Evolutionary conservation across 2,888 invertebrate genomes (phyloP), one percentile per base, ranked within the genome.

Genomic region (Volucella zonaria): DNA sequence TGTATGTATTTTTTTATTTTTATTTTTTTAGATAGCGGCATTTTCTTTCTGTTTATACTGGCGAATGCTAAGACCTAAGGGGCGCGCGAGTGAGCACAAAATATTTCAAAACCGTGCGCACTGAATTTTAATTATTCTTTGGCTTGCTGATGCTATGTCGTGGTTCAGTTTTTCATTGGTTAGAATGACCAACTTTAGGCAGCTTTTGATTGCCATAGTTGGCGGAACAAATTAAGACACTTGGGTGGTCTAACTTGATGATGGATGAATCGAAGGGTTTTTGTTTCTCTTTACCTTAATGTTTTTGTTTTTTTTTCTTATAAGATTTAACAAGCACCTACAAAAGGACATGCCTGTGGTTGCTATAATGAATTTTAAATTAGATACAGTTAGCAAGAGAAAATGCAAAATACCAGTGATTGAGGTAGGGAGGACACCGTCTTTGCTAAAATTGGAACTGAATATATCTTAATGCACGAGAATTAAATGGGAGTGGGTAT

Each of bases 181-280:
- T 80, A 45, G 51, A 76, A 76, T 64, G 71, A 61, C 62, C 70
- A 81, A 68, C 76, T 76, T 85, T 71, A 76, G 71, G 58, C 67
- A 76, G 76, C 66, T 61, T 67, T 70, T 83, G 79, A 80, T 83
- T 81, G 73, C 85, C 77, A 68, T 81, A 82, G 81, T 82, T 86
- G 85, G 85, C 70, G 81, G 68, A 86, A 82, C 77, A 86, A 86
- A 86, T 86, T 86, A 82, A 86, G 82, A 86, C 82, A 82, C 85
- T 82, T 86, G 85, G 85, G 85, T 86, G 85, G 85, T 81, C 85
- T 77, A 54, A 59, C 68, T 59, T 68, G 64, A 61, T 81, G 76
- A 67, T 80, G 71, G 64, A 64, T 76, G 71, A 73, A 59, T 73
- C 74, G 67, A 77, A 54, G 68, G 62, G 68, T 62, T 82, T 80